Conservation (phyloP, 1,140 invertebrate species). For the Cyphomyrmex costatus region DNA sequence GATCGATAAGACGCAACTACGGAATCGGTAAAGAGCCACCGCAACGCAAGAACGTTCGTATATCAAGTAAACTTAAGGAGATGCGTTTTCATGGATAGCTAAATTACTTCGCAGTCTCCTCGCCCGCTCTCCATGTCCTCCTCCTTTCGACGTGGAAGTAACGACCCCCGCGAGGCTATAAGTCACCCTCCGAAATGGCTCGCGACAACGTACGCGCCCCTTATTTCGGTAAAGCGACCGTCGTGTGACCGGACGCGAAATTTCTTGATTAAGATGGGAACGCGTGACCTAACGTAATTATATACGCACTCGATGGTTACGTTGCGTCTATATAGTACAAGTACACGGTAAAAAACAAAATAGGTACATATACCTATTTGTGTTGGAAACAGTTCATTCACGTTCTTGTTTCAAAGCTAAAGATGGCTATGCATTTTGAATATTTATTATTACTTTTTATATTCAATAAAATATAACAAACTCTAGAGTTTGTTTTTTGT, state of each 20-base stretch:
- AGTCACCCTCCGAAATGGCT: constrained; percentile 79
- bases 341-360: no score
- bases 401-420: no score
- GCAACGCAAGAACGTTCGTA: constrained; percentile 29
- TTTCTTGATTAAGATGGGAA: constrained; percentile 83
- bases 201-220: constrained; percentile 67
- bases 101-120: constrained; percentile 68
- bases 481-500: no score
- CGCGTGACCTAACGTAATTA: constrained; percentile 76
- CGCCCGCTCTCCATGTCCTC: constrained; percentile 49
- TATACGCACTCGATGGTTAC: constrained; percentile 31
- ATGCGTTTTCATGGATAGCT: constrained; percentile 54
- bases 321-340: background rate
- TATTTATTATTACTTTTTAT: no score
- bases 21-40: background rate
- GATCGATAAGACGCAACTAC: constrained; percentile 1
- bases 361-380: no score
- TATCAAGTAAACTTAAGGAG: constrained; percentile 57
- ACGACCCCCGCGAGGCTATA: constrained; percentile 77
- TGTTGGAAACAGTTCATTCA: no score
- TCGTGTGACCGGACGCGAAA: constrained; percentile 80
- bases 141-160: constrained; percentile 68
- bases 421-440: no score
- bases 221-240: constrained; percentile 21
- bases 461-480: no score